Conservation (phyloP, 2,113 vertebrate genomes). For the Circaetus gallicus region DNA sequence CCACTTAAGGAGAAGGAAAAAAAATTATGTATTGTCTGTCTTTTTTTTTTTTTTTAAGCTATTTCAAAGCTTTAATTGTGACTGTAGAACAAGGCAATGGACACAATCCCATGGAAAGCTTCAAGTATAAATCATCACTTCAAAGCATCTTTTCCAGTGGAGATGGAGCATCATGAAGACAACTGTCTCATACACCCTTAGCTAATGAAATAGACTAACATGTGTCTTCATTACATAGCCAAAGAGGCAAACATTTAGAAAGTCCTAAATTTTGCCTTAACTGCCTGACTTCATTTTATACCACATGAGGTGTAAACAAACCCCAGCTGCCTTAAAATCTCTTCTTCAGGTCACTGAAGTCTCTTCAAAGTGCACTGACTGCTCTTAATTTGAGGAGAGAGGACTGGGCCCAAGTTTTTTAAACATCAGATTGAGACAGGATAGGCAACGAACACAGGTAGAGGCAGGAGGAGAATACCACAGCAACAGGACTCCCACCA, state of each 20-base stretch:
- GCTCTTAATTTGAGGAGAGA: background rate
- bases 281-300: background rate
- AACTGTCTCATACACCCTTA: background rate
- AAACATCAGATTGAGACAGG: background rate
- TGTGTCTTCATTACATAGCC: accelerated
- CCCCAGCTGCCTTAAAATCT: background rate
- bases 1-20: background rate
- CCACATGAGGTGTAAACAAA: background rate
- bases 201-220: background rate
- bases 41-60: background rate
- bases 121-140: background rate
- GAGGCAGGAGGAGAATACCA: background rate
- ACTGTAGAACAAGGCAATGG: background rate
- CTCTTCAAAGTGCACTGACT: background rate
- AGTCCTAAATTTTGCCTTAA: background rate
- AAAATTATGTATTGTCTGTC: background rate
- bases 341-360: background rate
- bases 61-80: background rate
- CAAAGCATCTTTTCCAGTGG: background rate
- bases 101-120: background rate
- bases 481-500: background rate
- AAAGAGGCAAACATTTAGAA: background rate
- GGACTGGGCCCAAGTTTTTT: background rate
- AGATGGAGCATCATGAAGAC: background rate
- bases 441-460: accelerated